These are phyloP conservation scores for Pampusana beccarii DNA, from an alignment of 2,113 vertebrate species.

Conservation along the genomic window DNA sequence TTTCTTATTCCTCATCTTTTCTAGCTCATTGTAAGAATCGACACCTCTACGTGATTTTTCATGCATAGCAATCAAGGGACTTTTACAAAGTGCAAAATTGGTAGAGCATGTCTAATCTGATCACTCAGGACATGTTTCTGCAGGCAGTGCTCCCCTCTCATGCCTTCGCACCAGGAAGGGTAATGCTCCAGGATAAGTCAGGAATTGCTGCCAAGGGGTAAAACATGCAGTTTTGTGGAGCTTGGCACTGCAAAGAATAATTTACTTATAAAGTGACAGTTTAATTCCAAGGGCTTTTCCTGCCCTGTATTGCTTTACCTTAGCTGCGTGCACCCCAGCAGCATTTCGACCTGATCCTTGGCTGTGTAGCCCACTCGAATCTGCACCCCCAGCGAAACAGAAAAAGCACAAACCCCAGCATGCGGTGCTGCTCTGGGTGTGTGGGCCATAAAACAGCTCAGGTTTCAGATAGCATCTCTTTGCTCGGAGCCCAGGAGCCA, in stretches of 20 bases:
- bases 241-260: background rate
- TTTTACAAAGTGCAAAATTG: background rate
- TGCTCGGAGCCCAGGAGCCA: background rate
- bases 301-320: background rate
- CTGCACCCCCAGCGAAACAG: background rate
- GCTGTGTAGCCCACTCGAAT: background rate
- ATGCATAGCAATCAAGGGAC: background rate
- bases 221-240: background rate
- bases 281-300: background rate
- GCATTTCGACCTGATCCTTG: accelerated
- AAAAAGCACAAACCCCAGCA: background rate
- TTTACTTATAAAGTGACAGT: background rate
- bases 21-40: background rate
- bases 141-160: background rate
- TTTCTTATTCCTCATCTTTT: background rate
- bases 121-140: background rate
- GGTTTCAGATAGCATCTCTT: background rate
- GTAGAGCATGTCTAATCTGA: background rate
- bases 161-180: background rate
- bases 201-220: background rate
- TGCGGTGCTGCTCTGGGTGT: accelerated
- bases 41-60: background rate
- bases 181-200: background rate
- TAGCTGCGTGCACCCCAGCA: background rate
- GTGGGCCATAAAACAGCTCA: background rate